Conservation (phyloP, 37 sponge, comb jelly and placozoan species). For the Oopsacas minuta region DNA sequence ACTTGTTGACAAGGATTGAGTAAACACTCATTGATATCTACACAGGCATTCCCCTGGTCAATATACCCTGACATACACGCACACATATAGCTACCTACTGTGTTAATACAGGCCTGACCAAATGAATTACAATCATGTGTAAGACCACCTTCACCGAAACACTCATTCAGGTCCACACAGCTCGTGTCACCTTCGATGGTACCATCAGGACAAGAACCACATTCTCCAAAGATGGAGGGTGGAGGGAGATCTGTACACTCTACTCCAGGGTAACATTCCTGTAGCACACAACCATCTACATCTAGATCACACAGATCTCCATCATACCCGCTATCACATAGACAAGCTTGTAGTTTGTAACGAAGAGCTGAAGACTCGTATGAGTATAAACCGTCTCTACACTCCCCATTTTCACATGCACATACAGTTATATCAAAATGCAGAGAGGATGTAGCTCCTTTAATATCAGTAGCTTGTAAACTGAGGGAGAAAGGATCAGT, state of each 20-base stretch:
- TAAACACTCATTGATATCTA: background rate
- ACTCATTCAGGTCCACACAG: background rate
- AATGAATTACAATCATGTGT: background rate
- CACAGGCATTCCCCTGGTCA: background rate
- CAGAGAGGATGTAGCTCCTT: background rate
- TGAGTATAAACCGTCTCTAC: background rate
- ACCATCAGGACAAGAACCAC: background rate
- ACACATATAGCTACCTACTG: background rate
- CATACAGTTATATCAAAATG: background rate
- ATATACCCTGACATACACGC: background rate
- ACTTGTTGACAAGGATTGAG: background rate
- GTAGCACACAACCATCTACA: background rate
- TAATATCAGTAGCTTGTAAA: background rate
- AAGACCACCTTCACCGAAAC: background rate
- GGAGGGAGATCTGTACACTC: background rate
- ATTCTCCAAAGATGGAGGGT: background rate
- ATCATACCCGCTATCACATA: background rate
- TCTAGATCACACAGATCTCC: background rate
- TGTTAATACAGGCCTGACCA: background rate
- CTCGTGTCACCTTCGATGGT: background rate
- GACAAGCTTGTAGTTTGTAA: background rate
- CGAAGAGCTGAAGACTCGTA: background rate
- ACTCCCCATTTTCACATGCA: background rate
- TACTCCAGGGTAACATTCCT: background rate
- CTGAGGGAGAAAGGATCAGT: background rate